Evolutionary conservation across 37 sponge, comb jelly and placozoan genomes (phyloP), one percentile per base, ranked within the genome.

Genomic region (Amphimedon queenslandica): DNA sequence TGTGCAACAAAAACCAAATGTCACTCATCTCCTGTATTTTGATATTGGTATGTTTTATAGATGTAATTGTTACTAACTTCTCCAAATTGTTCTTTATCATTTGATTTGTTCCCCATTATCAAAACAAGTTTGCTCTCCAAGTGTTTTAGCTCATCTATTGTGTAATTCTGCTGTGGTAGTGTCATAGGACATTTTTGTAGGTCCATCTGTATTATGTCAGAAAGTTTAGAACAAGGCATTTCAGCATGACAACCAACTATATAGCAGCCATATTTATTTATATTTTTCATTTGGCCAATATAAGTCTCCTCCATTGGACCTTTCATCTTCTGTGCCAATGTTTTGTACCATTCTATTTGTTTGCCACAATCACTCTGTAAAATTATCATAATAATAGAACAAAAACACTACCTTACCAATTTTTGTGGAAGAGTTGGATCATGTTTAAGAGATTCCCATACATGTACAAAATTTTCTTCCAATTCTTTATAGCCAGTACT

Each of bases 71-170:
- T 10, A 36, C 81, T 76, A 29, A 86, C 87, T 53, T 86, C 57
- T 30, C 79, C 42, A 40, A 76, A 86, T 4, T 51, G 75, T 23
- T 86, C 81, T 76, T 81, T 75, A 25, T 72, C 41, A 37, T 84
- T 81, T 38, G 77, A 60, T 30, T 80, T 80, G 39, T 57, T 90
- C 11, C 90, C 90, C 72, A 69, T 81, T 18, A 90, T 90, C 5
- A 90, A 73, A 6, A 84, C 90, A 40, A 90, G 63, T 47, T 90
- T 90, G 28, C 90, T 90, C 63, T 90, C 86, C 21, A 90, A 55
- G 51, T 90, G 86, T 47, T 81, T 70, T 4, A 90, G 73, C 11
- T 90, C 86, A 61, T 90, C 78, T 5, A 90, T 66, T 32, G 58
- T 63, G 63, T 77, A 90, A 1, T 34, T 55, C 13, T 29, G 57